Percentiles rank a stretch among this genome's conserved stretches.
Evolutionary conservation across 2,113 vertebrate genomes (phyloP).

Genomic region (Ictidomys tridecemlineatus): DNA sequence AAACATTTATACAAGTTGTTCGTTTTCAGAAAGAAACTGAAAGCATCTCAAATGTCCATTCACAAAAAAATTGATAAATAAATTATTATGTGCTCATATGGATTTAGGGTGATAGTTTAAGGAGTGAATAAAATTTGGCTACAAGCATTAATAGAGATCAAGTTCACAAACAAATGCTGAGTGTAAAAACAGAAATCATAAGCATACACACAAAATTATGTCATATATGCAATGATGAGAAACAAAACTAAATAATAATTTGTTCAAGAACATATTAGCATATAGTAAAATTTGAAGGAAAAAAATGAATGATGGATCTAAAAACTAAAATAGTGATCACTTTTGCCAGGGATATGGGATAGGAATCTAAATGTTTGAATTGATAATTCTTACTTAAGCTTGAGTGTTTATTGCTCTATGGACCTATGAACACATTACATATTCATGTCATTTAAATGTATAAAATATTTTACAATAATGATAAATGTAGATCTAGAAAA

Average conservation of each 20-base stretch:
- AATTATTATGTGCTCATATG: background rate
- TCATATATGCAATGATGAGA: background rate
- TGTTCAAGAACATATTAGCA: background rate
- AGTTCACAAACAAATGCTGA: background rate
- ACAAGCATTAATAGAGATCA: background rate
- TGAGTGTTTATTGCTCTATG: conserved; percentile 10
- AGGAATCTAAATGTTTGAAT: background rate
- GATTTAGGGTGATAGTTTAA: background rate
- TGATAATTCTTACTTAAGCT: conserved; percentile 19
- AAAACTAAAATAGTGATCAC: conserved; percentile 19
- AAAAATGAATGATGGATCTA: background rate
- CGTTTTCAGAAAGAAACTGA: background rate
- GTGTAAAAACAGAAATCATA: conserved; percentile 6
- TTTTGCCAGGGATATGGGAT: background rate
- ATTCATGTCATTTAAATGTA: background rate
- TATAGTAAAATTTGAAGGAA: background rate
- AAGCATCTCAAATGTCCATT: background rate
- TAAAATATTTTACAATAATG: conserved; percentile 17
- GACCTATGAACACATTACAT: background rate
- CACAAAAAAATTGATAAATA: background rate
- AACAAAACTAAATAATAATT: conserved; percentile 4
- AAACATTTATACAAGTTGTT: conserved; percentile 45
- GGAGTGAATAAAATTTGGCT: background rate
- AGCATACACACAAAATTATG: background rate
- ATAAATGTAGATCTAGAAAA: background rate